Evolutionary conservation across 2,888 invertebrate genomes (phyloP), one percentile per base, ranked within the genome.

Genomic region (Mythimna pallens): DNA sequence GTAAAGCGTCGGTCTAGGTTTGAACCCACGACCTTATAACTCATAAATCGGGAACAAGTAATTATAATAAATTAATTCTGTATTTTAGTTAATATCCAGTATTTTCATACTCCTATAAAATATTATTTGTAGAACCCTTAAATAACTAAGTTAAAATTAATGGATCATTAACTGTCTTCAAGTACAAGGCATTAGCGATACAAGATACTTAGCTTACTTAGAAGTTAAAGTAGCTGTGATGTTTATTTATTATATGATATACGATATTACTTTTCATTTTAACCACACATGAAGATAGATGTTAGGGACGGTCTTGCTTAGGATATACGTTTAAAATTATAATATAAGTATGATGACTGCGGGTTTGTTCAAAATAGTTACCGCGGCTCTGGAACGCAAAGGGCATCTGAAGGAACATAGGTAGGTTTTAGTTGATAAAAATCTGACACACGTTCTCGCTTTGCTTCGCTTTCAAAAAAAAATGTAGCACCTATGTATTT

Each of bases 191-290:
- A 73, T 76, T 79, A 76, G 79, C 73, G 65, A 8, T 64, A 78
- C 76, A 75, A 65, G 76, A 78, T 80, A 78, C 78, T 62, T 79
- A 59, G 36, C 30, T 68, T 80, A 68, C 76, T 54, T 65, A 68
- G 64, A 80, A 63, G 47, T 65, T 69, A 70, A 70, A 81, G 63
- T 57, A 76, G 77, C 81, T 70, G 50, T 40, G 61, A 70, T 81
- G 66, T 81, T 81, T 81, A 76, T 79, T 74, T 81, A 79, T 64
- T 81, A 47, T 55, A 70, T 59, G 76, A 59, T 59, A 79, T 76
- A 81, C 69, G 63, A 81, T 81, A 79, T 81, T 70, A 81, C 59
- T 79, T 79, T 76, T 81, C 81, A 79, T 81, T 70, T 67, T 70
- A 79, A 79, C 76, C 77, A 59, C 81, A 79, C 81, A 76, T 67